These are phyloP conservation scores for Rhinoraja longicauda DNA, from an alignment of 2,797 vertebrate species.

Conservation along the genomic window DNA sequence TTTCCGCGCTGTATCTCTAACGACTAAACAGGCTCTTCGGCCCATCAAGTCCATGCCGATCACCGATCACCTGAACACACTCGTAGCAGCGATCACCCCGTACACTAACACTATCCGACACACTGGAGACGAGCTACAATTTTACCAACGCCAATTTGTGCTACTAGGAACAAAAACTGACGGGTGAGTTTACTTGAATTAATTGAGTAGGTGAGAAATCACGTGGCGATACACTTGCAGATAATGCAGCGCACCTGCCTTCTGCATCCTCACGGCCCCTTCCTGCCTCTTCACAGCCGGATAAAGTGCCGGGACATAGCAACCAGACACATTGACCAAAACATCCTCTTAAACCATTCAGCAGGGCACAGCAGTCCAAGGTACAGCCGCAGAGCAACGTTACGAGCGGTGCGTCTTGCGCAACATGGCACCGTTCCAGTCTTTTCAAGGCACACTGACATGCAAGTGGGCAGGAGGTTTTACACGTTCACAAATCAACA, in stretches of 20 bases:
- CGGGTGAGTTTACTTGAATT: background rate
- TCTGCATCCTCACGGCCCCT: background rate
- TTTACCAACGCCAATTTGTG: no score
- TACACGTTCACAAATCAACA: background rate
- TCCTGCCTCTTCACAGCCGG: background rate
- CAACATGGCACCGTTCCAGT: no score
- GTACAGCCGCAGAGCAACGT: background rate
- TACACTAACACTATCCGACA: no score
- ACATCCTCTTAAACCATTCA: background rate
- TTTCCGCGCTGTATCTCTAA: no score
- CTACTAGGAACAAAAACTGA: no score
- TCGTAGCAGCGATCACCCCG: no score
- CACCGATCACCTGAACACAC: no score
- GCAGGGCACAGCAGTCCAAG: background rate
- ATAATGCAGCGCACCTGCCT: background rate
- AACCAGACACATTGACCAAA: background rate
- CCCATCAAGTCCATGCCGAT: no score
- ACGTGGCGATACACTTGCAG: background rate
- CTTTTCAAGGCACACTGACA: background rate
- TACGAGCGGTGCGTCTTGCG: background rate
- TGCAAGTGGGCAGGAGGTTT: background rate
- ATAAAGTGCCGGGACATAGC: background rate
- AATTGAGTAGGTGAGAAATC: background rate
- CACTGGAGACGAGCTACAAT: no score
- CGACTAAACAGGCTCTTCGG: no score